Evolutionary conservation across 2,888 invertebrate genomes (phyloP).

Genomic region (Sphecodes monilicornis): DNA sequence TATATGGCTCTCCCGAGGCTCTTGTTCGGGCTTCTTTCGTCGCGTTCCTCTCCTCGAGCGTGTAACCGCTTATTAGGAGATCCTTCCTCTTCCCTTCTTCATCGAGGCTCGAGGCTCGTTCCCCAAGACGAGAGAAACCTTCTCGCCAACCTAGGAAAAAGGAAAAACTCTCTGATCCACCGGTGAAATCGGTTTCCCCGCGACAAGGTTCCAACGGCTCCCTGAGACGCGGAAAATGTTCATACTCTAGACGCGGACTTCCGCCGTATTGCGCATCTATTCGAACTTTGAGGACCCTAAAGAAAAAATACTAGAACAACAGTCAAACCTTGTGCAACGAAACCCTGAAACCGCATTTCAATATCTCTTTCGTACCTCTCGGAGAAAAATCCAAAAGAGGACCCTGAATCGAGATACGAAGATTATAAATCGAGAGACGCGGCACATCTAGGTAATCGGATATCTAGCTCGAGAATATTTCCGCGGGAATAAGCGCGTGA

Average conservation of each 20-base stretch:
- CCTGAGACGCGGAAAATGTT: background rate
- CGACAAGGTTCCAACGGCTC: background rate
- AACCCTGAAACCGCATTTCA: background rate
- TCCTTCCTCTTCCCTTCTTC: background rate
- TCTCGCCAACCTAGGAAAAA: background rate
- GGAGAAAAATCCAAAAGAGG: too few relatives aligned
- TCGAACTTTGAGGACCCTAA: background rate
- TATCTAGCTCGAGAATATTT: background rate
- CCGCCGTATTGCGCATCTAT: background rate
- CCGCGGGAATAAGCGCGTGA: background rate
- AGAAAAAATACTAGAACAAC: background rate
- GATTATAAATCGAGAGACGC: background rate
- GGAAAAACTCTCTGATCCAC: background rate
- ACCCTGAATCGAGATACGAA: background rate
- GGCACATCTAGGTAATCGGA: background rate
- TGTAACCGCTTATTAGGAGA: constrained; percentile 50
- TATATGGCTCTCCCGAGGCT: constrained; percentile 34
- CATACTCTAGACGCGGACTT: background rate
- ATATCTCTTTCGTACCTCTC: background rate
- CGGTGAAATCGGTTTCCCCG: constrained; percentile 18
- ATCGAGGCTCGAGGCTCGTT: background rate
- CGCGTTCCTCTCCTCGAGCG: constrained; percentile 32
- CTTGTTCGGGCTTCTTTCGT: constrained; percentile 37
- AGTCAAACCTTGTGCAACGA: background rate
- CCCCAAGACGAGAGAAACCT: background rate